Conservation (phyloP, 2,797 vertebrate genomes). For the Peromyscus nudipes region DNA sequence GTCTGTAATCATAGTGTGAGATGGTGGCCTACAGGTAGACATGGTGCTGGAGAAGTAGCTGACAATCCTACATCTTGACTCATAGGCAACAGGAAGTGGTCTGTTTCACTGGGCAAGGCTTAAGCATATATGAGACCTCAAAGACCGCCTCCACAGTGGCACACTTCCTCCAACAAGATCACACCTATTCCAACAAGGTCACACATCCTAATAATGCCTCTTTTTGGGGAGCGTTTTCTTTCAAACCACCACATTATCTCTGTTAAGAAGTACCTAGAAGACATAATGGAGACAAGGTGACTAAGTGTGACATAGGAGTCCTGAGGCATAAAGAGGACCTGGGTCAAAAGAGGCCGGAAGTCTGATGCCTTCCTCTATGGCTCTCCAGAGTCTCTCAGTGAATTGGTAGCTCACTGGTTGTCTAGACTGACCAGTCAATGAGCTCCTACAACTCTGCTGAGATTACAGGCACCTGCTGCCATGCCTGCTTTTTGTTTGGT, state of each 20-base stretch:
- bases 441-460: not conserved
- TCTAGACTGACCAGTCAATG: too few relatives aligned
- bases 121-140: not conserved
- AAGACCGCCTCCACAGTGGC: not conserved
- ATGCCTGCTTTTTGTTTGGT: not conserved
- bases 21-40: not conserved
- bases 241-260: not conserved
- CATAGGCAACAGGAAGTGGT: not conserved
- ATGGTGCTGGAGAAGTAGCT: not conserved
- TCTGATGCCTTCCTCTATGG: not conserved
- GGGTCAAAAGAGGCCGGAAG: not conserved
- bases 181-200: not conserved
- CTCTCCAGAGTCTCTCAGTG: not conserved
- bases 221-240: not conserved
- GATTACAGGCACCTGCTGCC: too few relatives aligned
- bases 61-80: not conserved
- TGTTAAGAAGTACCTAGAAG: not conserved
- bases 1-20: not conserved
- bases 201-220: not conserved
- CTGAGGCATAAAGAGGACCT: not conserved
- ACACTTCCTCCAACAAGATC: not conserved
- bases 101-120: not conserved
- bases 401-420: too few relatives aligned
- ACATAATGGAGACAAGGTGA: too few relatives aligned
- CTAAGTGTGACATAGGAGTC: not conserved